Percentiles rank a stretch among this genome's conserved stretches.
phyloP scores from a whole-genome alignment of 2,888 invertebrate species.

The Crepidodera aurea region DNA sequence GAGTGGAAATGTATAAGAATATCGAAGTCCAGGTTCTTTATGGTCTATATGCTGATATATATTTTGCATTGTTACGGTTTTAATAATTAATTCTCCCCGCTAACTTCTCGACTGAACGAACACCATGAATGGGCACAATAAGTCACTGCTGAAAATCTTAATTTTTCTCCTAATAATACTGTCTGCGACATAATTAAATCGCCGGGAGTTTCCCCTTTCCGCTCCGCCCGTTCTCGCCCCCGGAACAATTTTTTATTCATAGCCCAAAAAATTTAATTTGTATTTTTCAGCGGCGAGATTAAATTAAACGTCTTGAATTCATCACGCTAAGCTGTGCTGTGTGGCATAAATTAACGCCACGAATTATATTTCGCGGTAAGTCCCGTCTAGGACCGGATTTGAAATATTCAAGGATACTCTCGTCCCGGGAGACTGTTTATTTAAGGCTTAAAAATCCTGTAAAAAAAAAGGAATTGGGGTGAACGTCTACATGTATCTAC shows the following conservation, averaged over 20 bases:
- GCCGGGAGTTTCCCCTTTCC: not conserved
- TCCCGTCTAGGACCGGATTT: not conserved
- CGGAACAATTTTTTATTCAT: slow-evolving; percentile 23
- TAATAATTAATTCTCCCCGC: no score
- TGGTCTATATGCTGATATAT: no score
- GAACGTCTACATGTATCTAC: no score
- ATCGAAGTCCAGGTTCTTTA: no score
- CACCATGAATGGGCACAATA: no score
- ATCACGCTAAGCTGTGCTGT: slow-evolving; percentile 29
- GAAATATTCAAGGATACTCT: not conserved
- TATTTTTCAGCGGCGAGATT: slow-evolving; percentile 24
- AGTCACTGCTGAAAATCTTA: not conserved
- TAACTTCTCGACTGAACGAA: no score
- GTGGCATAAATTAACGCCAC: slow-evolving; percentile 32
- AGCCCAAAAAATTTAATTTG: slow-evolving; percentile 31
- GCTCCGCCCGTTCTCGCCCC: not conserved
- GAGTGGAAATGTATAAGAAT: no score
- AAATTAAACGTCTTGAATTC: slow-evolving; percentile 36
- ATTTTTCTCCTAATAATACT: not conserved
- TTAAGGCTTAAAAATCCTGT: no score
- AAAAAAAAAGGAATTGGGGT: no score
- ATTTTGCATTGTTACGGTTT: no score
- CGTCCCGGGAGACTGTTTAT: no score
- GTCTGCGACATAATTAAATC: slow-evolving; percentile 3
- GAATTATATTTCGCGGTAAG: slow-evolving; percentile 13